These are phyloP conservation scores for Anguilla anguilla DNA, from an alignment of 2,797 vertebrate genomes.

Conservation along the genomic window DNA sequence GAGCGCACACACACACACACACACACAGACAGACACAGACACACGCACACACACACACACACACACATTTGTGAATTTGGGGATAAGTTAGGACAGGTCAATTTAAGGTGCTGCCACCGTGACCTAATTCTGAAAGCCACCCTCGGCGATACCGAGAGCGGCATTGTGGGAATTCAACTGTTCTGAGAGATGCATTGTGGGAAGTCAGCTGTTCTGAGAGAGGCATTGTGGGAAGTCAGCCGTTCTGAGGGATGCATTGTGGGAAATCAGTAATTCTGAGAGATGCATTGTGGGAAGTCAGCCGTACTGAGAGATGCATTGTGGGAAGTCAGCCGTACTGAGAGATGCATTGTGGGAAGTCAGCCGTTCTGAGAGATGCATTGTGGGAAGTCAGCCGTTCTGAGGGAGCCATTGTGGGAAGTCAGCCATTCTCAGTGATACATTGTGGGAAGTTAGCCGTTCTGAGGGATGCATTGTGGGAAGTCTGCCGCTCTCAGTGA, in stretches of 20 bases:
- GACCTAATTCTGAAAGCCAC: not conserved
- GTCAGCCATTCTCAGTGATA: not conserved
- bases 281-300: not conserved
- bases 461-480: too few relatives aligned
- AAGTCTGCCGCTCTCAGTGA: not conserved
- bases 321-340: too few relatives aligned
- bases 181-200: not conserved
- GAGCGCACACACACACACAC: not conserved
- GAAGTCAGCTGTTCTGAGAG: too few relatives aligned
- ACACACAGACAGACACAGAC: not conserved
- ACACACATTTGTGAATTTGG: not conserved
- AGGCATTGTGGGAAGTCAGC: not conserved
- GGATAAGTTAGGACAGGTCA: not conserved
- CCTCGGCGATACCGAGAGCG: not conserved
- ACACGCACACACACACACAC: conserved; percentile 20
- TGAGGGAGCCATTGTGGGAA: too few relatives aligned
- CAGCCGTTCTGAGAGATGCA: too few relatives aligned
- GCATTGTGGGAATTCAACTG: too few relatives aligned
- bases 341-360: too few relatives aligned
- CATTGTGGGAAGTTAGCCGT: too few relatives aligned
- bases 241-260: not conserved
- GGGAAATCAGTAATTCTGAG: not conserved
- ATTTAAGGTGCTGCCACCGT: not conserved
- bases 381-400: too few relatives aligned
- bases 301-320: too few relatives aligned